phyloP scores from a whole-genome alignment of 2,888 invertebrate genomes.

The Drosophila phalerata region DNA sequence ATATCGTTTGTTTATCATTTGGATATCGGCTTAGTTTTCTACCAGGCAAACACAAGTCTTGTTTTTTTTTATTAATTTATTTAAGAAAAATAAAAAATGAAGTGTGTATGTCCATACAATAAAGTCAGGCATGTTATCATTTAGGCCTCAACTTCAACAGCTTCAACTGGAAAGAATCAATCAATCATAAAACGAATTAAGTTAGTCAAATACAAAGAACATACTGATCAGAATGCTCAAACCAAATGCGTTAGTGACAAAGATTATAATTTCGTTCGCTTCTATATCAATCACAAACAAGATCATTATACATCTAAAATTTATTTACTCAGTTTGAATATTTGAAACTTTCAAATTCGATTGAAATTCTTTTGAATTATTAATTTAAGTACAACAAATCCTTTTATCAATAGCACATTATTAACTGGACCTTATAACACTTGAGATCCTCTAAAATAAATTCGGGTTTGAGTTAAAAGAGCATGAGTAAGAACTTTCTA shows the following conservation, averaged over 20 bases:
- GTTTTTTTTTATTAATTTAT: slow-evolving; percentile 72
- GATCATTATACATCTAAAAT: background rate
- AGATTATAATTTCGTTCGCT: slow-evolving; percentile 43
- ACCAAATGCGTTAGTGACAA: slow-evolving; percentile 73
- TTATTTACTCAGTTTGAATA: background rate
- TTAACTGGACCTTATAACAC: background rate
- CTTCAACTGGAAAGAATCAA: slow-evolving; percentile 85
- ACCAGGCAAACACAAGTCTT: slow-evolving; percentile 72
- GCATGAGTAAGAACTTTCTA: slow-evolving; percentile 36
- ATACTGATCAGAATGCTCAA: slow-evolving; percentile 64
- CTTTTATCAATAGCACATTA: slow-evolving; percentile 7
- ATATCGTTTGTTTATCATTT: slow-evolving; percentile 65
- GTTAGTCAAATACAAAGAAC: slow-evolving; percentile 82
- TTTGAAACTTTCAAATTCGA: background rate
- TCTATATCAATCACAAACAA: slow-evolving; percentile 6
- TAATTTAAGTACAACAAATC: slow-evolving; percentile 2
- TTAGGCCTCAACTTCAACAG: slow-evolving; percentile 85
- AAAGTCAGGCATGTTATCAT: slow-evolving; percentile 82
- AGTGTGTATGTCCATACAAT: slow-evolving; percentile 79
- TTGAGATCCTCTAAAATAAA: background rate
- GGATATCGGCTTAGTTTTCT: slow-evolving; percentile 57
- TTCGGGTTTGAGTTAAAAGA: slow-evolving; percentile 22
- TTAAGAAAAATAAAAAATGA: slow-evolving; percentile 55
- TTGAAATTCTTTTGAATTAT: background rate
- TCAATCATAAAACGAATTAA: slow-evolving; percentile 83